A percentile compares a stretch with the other conserved stretches of the same genome.
These are phyloP conservation scores for Augochlora pura DNA, from an alignment of 1,140 invertebrate genomes.

Conservation along the genomic window DNA sequence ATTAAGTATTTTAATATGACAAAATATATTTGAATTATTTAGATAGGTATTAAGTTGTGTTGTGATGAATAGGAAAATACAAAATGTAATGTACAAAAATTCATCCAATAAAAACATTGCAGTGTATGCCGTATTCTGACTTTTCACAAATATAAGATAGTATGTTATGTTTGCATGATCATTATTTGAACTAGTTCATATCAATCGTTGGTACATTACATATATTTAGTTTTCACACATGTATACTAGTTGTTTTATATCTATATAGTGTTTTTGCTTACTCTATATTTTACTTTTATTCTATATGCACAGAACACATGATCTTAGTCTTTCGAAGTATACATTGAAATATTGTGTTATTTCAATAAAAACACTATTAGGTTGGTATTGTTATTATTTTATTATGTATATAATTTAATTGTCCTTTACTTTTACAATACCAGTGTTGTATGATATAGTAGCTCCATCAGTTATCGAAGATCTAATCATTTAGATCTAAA, in stretches of 20 bases:
- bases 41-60: not conserved
- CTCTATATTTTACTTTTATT: not conserved
- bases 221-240: not conserved
- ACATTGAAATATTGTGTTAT: not conserved
- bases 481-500: not conserved
- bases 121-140: not conserved
- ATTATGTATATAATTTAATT: not conserved
- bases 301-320: not conserved
- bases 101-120: not conserved
- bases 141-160: not conserved
- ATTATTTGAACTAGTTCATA: not conserved
- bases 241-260: not conserved
- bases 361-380: not conserved
- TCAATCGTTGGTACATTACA: not conserved
- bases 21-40: not conserved
- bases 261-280: not conserved
- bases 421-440: not conserved
- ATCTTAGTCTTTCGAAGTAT: not conserved
- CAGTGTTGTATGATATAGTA: not conserved
- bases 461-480: not conserved
- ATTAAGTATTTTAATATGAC: not conserved
- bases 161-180: not conserved
- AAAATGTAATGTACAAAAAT: not conserved
- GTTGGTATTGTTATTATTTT: not conserved
- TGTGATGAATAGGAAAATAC: not conserved